Percentiles rank a stretch among this genome's conserved stretches.
Conservation (phyloP, 1,140 invertebrate species). For the Diachasma alloeum region DNA sequence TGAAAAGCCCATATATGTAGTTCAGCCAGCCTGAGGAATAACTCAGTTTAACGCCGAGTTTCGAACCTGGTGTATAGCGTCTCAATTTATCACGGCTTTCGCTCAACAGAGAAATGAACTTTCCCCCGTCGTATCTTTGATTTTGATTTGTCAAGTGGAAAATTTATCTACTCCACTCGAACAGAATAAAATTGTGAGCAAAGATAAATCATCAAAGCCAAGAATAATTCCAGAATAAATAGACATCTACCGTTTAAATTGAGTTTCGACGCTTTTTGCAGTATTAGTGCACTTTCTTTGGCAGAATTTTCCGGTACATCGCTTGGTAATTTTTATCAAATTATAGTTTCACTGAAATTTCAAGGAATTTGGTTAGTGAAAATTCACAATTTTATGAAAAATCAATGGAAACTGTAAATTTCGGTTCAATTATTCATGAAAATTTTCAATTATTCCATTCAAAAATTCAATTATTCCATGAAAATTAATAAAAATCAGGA, state of each 20-base stretch:
- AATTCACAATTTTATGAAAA: too few relatives aligned
- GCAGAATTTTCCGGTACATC: too few relatives aligned
- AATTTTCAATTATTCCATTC: too few relatives aligned
- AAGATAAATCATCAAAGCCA: background rate
- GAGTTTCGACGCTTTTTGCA: background rate
- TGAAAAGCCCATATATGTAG: background rate
- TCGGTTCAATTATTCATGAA: too few relatives aligned
- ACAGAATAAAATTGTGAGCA: background rate
- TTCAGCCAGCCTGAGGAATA: background rate
- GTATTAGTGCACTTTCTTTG: too few relatives aligned
- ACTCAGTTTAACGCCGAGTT: background rate
- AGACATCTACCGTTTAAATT: background rate
- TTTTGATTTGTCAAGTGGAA: background rate
- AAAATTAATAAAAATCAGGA: too few relatives aligned
- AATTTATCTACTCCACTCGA: background rate
- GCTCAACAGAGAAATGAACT: background rate
- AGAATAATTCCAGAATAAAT: background rate
- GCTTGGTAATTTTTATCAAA: too few relatives aligned
- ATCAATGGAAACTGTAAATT: too few relatives aligned
- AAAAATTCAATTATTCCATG: too few relatives aligned
- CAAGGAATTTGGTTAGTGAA: too few relatives aligned
- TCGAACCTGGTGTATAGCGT: background rate
- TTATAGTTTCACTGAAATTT: too few relatives aligned
- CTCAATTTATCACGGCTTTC: background rate
- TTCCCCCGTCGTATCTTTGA: background rate